Percentiles rank a stretch among this genome's conserved stretches.
phyloP scores from a whole-genome alignment of 2,888 invertebrate species.

The Stenchaetothrips biformis region DNA sequence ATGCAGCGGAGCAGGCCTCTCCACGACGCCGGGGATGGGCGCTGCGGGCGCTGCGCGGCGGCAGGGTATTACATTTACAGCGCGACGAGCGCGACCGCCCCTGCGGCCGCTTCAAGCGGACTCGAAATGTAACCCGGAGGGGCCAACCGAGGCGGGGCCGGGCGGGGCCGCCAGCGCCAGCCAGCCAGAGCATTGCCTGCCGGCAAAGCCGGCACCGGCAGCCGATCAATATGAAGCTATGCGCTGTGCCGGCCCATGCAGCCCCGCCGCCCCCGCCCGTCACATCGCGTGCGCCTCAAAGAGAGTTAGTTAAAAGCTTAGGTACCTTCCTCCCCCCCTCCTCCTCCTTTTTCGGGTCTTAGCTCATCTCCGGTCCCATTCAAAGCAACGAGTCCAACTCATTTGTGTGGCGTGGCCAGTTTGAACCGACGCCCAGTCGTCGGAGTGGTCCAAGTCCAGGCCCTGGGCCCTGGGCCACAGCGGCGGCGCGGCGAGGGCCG shows the following conservation, averaged over 20 bases:
- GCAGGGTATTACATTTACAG: too few relatives aligned
- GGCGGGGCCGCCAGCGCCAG: background rate
- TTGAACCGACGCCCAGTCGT: too few relatives aligned
- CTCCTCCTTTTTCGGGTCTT: background rate
- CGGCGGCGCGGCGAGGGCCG: background rate
- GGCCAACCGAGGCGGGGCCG: background rate
- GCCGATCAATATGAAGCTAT: slow-evolving; percentile 21
- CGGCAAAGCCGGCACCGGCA: background rate
- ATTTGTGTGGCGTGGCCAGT: too few relatives aligned
- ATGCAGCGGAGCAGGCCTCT: background rate
- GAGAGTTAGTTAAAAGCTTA: background rate
- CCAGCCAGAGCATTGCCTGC: background rate
- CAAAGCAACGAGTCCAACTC: background rate
- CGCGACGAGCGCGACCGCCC: background rate
- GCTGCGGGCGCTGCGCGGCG: too few relatives aligned
- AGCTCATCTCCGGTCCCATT: background rate
- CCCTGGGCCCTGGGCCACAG: background rate
- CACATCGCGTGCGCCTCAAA: too few relatives aligned
- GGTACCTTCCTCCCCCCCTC: background rate
- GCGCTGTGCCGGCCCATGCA: background rate
- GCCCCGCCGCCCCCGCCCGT: too few relatives aligned
- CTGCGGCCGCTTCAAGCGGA: background rate
- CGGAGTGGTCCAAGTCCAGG: background rate
- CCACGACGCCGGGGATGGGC: background rate
- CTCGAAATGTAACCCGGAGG: background rate